Percentiles rank a stretch among this genome's conserved stretches.
Evolutionary conservation across 2,797 vertebrate genomes (phyloP).

Genomic region (Pangasius krempfi): DNA sequence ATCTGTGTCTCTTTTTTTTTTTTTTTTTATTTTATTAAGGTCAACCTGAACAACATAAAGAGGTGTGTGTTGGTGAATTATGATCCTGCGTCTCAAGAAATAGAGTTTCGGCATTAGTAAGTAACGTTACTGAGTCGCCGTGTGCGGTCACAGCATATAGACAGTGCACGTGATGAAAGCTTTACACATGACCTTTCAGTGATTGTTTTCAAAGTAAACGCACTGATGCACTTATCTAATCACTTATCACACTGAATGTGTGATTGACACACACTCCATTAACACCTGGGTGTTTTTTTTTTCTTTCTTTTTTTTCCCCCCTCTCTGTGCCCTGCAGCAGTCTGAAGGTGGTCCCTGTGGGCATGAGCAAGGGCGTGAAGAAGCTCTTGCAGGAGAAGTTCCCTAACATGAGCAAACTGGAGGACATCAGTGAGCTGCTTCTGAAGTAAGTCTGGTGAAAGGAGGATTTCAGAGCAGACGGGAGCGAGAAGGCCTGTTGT

Average conservation of each 20-base stretch:
- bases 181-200: slow-evolving; percentile 72
- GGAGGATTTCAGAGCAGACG: background rate
- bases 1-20: background rate
- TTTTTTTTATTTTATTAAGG: slow-evolving; percentile 66
- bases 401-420: slow-evolving; percentile 89
- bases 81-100: slow-evolving; percentile 74
- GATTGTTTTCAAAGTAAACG: slow-evolving; percentile 84
- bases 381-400: slow-evolving; percentile 93
- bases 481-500: too few species aligned
- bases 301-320: background rate
- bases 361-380: slow-evolving; percentile 89
- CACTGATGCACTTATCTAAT: slow-evolving; percentile 69
- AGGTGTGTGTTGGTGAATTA: slow-evolving; percentile 88
- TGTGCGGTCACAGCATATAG: background rate
- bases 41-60: slow-evolving; percentile 89
- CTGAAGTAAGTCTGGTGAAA: slow-evolving; percentile 76
- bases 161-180: slow-evolving; percentile 72
- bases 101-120: slow-evolving; percentile 93
- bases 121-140: slow-evolving; percentile 58
- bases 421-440: slow-evolving; percentile 93
- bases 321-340: slow-evolving; percentile 74
- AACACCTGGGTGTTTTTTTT: background rate
- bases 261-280: accelerated
- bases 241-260: too few species aligned
- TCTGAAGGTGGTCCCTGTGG: slow-evolving; percentile 91